These are phyloP conservation scores for Conomelus anceps DNA, from an alignment of 2,888 invertebrate genomes.

Conservation along the genomic window DNA sequence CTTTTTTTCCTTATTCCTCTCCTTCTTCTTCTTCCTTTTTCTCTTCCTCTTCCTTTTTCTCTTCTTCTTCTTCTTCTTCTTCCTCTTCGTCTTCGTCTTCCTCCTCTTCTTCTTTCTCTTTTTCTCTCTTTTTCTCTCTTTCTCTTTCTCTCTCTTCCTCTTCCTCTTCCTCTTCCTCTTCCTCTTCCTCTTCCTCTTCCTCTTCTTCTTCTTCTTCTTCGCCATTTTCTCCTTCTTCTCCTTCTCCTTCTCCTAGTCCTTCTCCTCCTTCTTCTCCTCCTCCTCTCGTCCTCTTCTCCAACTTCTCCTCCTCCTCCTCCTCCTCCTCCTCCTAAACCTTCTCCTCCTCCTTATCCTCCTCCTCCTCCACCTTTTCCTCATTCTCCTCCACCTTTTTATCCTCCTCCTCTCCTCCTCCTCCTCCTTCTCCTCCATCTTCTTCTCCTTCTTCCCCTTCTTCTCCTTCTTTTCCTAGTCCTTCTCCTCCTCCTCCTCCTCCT, in stretches of 20 bases:
- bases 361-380: background rate
- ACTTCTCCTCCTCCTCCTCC: background rate
- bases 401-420: background rate
- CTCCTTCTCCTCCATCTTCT: too few species aligned
- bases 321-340: background rate
- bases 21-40: constrained; percentile 1
- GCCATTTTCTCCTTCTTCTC: background rate
- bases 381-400: background rate
- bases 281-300: background rate
- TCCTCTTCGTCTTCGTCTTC: constrained; percentile 19
- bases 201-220: background rate
- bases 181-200: background rate
- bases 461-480: background rate
- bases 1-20: background rate
- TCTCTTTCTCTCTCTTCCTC: constrained; percentile 10
- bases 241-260: background rate
- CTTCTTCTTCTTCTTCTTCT: background rate
- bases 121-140: constrained; percentile 25
- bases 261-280: background rate
- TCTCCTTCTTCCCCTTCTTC: background rate
- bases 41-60: background rate
- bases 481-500: background rate
- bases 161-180: background rate
- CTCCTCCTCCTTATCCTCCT: background rate
- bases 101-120: background rate